Percentiles rank a stretch among this genome's conserved stretches.
These are phyloP conservation scores for Argyra leucocephala DNA, from an alignment of 2,888 invertebrate species.

Conservation along the genomic window DNA sequence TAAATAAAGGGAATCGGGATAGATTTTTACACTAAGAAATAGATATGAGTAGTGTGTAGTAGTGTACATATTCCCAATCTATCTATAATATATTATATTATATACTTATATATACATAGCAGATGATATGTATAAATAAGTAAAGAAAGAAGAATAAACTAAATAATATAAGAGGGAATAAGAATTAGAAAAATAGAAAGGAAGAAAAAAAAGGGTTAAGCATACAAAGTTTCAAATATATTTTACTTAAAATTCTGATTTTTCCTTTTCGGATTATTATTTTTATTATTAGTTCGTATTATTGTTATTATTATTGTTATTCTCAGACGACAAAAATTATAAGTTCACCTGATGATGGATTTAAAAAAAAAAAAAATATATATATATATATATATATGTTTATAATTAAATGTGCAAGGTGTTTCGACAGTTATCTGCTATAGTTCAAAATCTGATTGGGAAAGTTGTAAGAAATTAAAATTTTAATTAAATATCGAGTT, in stretches of 20 bases:
- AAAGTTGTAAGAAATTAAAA: no score
- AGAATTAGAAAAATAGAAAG: neutral
- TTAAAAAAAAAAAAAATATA: neutral
- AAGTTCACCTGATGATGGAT: slow-evolving; percentile 3
- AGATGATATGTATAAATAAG: neutral
- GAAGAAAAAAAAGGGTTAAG: neutral
- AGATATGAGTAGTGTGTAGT: neutral
- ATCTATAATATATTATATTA: no score
- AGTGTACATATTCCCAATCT: neutral
- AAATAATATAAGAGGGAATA: neutral
- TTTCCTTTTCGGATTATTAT: neutral
- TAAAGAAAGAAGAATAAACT: neutral
- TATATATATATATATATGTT: neutral
- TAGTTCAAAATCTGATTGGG: no score
- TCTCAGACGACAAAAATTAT: neutral
- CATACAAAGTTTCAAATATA: slow-evolving; percentile 4
- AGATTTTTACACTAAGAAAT: neutral
- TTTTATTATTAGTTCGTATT: neutral
- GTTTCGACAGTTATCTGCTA: no score
- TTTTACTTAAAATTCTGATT: slow-evolving; percentile 1
- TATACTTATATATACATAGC: neutral
- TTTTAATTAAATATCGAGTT: no score
- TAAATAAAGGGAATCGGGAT: neutral
- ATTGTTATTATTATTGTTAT: neutral
- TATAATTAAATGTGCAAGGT: neutral